Evolutionary conservation across 2,888 invertebrate genomes (phyloP).

Genomic region (Epiblema foenella): DNA sequence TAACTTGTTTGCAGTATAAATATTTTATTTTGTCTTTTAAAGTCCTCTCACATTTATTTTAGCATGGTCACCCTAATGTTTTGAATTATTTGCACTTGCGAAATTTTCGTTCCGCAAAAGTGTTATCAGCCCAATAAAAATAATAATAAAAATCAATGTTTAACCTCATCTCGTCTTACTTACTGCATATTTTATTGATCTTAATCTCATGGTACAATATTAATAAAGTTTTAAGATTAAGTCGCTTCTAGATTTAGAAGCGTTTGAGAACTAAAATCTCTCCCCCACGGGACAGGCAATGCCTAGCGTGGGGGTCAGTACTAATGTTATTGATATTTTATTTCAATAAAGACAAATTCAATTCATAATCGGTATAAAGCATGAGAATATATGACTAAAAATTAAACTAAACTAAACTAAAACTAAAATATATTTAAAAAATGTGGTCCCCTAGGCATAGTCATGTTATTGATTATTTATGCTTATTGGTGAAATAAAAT

Average conservation of each 20-base stretch:
- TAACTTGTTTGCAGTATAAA: no score
- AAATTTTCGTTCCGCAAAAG: conserved; percentile 36
- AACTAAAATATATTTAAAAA: no score
- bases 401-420: no score
- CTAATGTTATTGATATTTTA: no score
- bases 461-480: no score
- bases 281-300: no score
- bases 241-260: neutral
- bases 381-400: no score
- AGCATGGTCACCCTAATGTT: conserved; percentile 20
- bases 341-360: no score
- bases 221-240: conserved; percentile 17
- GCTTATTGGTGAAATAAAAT: no score
- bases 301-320: no score
- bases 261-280: neutral
- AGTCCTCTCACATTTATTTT: neutral
- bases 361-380: no score
- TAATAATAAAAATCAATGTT: conserved; percentile 42
- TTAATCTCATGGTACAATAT: conserved; percentile 18
- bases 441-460: no score
- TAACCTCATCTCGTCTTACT: conserved; percentile 29
- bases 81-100: conserved; percentile 44
- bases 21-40: neutral
- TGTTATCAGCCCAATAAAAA: conserved; percentile 43
- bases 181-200: conserved; percentile 27